phyloP scores from a whole-genome alignment of 2,113 vertebrate genomes.

The Aptenodytes patagonicus region DNA sequence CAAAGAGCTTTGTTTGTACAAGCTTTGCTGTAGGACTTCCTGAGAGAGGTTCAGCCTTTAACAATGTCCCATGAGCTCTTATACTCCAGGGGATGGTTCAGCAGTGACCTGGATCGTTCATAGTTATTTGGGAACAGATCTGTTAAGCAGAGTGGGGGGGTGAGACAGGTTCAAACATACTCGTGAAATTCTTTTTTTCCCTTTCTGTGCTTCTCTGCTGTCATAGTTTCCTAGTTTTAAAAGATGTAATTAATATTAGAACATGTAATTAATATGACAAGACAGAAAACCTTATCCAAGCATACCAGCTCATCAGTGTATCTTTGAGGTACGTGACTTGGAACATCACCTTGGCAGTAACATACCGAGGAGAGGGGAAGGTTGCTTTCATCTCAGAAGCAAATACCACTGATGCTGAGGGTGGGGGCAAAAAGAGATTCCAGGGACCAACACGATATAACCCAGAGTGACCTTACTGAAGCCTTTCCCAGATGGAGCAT shows the following conservation, averaged over 20 bases:
- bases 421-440: background rate
- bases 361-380: background rate
- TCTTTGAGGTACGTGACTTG: fast-evolving
- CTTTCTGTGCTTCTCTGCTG: background rate
- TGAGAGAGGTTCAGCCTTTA: background rate
- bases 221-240: background rate
- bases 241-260: background rate
- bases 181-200: background rate
- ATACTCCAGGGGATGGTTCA: background rate
- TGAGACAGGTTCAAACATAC: background rate
- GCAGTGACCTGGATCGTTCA: background rate
- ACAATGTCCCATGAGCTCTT: background rate
- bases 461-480: background rate
- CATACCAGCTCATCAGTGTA: background rate
- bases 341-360: background rate
- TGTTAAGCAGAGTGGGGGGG: background rate
- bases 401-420: background rate
- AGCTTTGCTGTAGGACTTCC: background rate
- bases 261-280: background rate
- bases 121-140: background rate
- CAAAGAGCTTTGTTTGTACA: background rate
- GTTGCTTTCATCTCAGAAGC: background rate
- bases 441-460: background rate
- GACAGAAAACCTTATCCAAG: background rate
- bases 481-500: background rate